A percentile compares a stretch with the other conserved stretches of the same genome.
Evolutionary conservation across 2,113 vertebrate species (phyloP).

Genomic region (Synodontis membranacea): DNA sequence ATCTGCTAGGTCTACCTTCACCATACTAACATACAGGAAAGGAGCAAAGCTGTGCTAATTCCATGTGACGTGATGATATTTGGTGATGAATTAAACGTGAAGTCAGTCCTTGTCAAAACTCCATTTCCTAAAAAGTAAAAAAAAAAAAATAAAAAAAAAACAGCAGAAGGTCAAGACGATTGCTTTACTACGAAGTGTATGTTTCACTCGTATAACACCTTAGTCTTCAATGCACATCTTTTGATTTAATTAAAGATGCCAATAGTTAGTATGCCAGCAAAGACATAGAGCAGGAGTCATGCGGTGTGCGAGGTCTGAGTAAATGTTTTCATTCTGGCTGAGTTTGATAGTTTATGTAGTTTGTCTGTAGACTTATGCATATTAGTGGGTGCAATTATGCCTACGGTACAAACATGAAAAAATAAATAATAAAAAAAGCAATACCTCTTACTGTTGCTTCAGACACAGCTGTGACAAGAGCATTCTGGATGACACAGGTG

Average conservation of each 20-base stretch:
- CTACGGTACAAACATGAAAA: neutral
- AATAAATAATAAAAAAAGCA: neutral
- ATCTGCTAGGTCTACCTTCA: neutral
- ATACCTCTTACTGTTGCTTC: slow-evolving; percentile 43
- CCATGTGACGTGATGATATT: neutral
- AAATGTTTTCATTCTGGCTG: slow-evolving; percentile 37
- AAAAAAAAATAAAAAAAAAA: no score
- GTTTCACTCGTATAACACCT: neutral
- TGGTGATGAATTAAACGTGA: slow-evolving; percentile 44
- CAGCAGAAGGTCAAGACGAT: neutral
- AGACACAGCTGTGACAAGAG: slow-evolving; percentile 47
- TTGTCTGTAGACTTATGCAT: neutral
- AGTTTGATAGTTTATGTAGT: neutral
- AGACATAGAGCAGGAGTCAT: neutral
- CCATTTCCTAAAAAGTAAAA: slow-evolving; percentile 37
- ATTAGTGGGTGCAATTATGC: neutral
- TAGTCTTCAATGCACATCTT: neutral
- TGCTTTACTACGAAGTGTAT: neutral
- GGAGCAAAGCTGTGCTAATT: neutral
- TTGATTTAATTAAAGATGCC: neutral
- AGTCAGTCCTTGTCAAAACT: slow-evolving; percentile 30
- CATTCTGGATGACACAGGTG: slow-evolving; percentile 54
- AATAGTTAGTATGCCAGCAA: neutral
- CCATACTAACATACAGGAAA: slow-evolving; percentile 8
- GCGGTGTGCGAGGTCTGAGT: neutral